Base-by-base conservation (phyloP, 2,113 vertebrate genomes). In the Halcyon senegalensis region DNA sequence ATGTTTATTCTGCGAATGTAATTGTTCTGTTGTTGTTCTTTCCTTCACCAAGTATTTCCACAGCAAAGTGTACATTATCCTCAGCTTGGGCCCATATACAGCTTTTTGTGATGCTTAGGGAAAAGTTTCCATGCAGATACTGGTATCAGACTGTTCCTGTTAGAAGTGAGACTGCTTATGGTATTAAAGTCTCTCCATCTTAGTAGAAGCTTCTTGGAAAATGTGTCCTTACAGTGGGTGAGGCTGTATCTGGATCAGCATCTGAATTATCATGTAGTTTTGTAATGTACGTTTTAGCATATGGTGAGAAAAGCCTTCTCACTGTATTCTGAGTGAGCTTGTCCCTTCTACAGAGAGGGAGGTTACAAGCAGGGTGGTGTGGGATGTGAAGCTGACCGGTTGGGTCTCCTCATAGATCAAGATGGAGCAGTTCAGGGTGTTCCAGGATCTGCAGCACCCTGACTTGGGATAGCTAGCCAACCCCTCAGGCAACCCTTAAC, bases 151-250 rank as follows among this genome's bases (percentile, higher is more conserved):
- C n/a, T 66, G 10, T 74, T 75, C 21, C 30, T 80, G 17, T n/a
- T 25, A 37, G 30, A 63, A 81, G 7, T 25, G 13, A 39, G 35
- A 53, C 30, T 81, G 15, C 23, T 51, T 51, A 21, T 35, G 55
- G 23, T 76, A 46, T 28, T 56, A 16, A 46, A 28, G 6, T 70
- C 16, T 50, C 27, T 67, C 62, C 25, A 11, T 30, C 58, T 62
- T 56, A 72, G 21, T 9, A 43, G n/a, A 67, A 37, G 25, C 27
- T 83, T 15, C 33, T 20, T 78, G 23, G 39, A 72, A 64, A 68
- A 74, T 0, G 0, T 4, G 1, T 20, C 25, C 35, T 56, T 55
- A 13, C 3, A 7, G 9, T 60, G 55, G 5, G 3, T 55, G 53
- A 62, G 56, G 25, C 39, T 70, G 56, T 66, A 41, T 39, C 68